Percentiles rank a stretch among this genome's conserved stretches.
These are phyloP conservation scores for Zygothrica quintamaculata DNA, from an alignment of 2,888 invertebrate genomes.

Conservation along the genomic window DNA sequence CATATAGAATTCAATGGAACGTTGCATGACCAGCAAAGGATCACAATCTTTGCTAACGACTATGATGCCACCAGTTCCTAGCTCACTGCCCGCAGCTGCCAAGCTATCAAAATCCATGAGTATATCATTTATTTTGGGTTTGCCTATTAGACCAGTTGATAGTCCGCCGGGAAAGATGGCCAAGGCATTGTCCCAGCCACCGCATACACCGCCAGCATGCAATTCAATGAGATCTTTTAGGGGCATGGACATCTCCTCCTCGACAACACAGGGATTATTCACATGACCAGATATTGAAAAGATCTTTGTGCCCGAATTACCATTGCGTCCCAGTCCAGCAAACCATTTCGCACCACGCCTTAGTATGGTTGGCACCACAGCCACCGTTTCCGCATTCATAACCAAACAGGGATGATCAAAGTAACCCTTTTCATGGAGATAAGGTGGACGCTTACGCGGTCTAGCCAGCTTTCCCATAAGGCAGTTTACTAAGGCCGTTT, in stretches of 20 bases:
- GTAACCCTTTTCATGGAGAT: slow-evolving; percentile 98
- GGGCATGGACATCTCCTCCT: slow-evolving; percentile 99
- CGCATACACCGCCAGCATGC: slow-evolving; percentile 97
- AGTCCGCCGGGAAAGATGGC: slow-evolving; percentile 99
- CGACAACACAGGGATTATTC: slow-evolving; percentile 98
- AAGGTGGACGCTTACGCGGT: slow-evolving; percentile 98
- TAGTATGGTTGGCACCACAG: slow-evolving; percentile 96
- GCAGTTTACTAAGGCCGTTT: slow-evolving; percentile 98
- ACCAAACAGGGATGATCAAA: slow-evolving; percentile 99
- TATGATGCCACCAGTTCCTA: slow-evolving; percentile 98
- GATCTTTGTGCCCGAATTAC: slow-evolving; percentile 98
- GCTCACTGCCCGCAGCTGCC: slow-evolving; percentile 93
- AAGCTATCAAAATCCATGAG: slow-evolving; percentile 98
- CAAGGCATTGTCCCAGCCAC: slow-evolving; percentile 98
- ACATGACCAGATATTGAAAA: slow-evolving; percentile 99
- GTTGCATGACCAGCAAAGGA: slow-evolving; percentile 97
- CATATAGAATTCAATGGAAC: slow-evolving; percentile 97
- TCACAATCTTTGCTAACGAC: slow-evolving; percentile 99
- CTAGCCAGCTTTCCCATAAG: slow-evolving; percentile 98
- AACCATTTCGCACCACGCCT: slow-evolving; percentile 98
- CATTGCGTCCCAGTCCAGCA: slow-evolving; percentile 94
- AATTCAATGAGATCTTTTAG: slow-evolving; percentile 95
- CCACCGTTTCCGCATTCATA: slow-evolving; percentile 98
- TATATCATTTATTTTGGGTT: slow-evolving; percentile 93
- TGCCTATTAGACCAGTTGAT: slow-evolving; percentile 97